Evolutionary conservation across 2,888 invertebrate species (phyloP), one percentile per base, ranked within the genome.

Genomic region (Ganaspis brasiliensis): DNA sequence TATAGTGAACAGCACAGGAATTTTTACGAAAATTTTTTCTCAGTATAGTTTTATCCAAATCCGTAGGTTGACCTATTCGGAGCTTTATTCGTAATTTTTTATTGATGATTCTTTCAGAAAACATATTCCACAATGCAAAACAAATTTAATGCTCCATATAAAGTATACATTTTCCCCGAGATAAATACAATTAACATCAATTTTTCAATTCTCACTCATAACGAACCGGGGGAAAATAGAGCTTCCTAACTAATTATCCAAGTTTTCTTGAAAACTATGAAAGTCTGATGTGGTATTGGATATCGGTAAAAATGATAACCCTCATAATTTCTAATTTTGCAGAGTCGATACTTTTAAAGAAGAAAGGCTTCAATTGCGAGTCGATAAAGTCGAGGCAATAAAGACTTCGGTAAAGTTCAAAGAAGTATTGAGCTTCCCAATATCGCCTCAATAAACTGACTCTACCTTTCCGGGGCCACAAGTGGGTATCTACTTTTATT

Each of bases 401-500:
- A 67, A 67, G 26, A 24, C 67, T 24, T 67, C 24, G 67, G 67
- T 67, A 67, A 67, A 67, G 67, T 67, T 67, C 45, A 67, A 67
- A 67, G 67, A 67, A 67, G 67, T 67, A 67, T 67, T 67, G 40
- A 67, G 67, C 67, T 67, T 67, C 67, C 63, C 67, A 45, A 67
- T 67, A 67, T 67, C 24, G 40, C 40, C 45, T 67, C 67, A 67
- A 67, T 67, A 67, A 67, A 67, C 67, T 67, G 67, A 67, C 40
- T 67, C 45, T 45, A 67, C 67, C 67, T 67, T 45, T 67, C 45
- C 24, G 45, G 67, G 31, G n/a, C 67, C 45, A 67, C 67, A 67
- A 67, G 67, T 67, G 67, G 67, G 67, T 67, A 67, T 67, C 67
- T 45, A 26, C 67, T 67, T 67, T 67, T 67, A 67, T 67, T 67